phyloP scores from a whole-genome alignment of 2,888 invertebrate genomes.

The Amphiduros pacificus region DNA sequence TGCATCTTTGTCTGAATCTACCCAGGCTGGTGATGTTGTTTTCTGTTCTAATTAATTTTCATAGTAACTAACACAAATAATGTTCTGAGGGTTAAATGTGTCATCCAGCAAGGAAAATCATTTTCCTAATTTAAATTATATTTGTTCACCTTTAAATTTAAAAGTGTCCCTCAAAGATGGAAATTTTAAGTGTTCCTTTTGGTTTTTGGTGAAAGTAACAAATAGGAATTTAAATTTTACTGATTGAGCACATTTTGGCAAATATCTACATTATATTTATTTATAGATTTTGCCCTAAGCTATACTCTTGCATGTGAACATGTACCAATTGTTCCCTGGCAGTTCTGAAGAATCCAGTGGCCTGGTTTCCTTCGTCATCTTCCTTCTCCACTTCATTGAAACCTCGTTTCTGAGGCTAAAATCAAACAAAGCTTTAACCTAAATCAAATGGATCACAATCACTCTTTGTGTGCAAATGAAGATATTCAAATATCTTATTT shows the following conservation, averaged over 20 bases:
- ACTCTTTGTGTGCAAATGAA: not conserved
- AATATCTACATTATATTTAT: not conserved
- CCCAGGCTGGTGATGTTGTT: too few species aligned
- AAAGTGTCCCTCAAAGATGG: too few species aligned
- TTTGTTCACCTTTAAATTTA: too few species aligned
- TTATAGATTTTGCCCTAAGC: not conserved
- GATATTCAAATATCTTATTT: not conserved
- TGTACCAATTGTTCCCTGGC: slow-evolving; percentile 26
- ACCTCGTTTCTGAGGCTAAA: not conserved
- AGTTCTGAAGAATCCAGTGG: slow-evolving; percentile 19
- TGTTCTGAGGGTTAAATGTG: too few species aligned
- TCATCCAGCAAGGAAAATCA: too few species aligned
- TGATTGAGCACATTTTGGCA: too few species aligned
- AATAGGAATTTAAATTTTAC: too few species aligned
- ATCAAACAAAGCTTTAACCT: too few species aligned
- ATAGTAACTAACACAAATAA: too few species aligned
- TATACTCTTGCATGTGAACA: not conserved
- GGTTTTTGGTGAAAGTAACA: not conserved
- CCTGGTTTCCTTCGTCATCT: not conserved
- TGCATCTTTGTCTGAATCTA: too few species aligned
- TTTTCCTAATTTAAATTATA: too few species aligned
- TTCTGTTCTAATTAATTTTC: too few species aligned
- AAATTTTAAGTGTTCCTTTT: not conserved
- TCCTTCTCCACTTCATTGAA: not conserved
- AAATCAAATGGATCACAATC: not conserved